Conservation (phyloP, 2,888 invertebrate species). For the Uloborus plumipes region DNA sequence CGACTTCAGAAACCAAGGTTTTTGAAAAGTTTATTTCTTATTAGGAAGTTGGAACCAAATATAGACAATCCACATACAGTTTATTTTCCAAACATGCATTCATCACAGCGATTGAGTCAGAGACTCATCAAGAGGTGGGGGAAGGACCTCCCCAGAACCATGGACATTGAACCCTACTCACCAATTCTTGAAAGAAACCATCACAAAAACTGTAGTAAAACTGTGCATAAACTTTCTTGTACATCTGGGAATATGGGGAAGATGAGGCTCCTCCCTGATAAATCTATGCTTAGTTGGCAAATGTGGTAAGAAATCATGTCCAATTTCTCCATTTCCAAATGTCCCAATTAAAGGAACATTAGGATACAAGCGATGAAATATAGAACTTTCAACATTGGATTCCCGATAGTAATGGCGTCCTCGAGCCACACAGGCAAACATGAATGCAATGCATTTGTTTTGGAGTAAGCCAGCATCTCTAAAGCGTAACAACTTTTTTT, state of each 20-base stretch:
- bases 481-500: slow-evolving; percentile 64
- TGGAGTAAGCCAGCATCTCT: slow-evolving; percentile 65
- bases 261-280: too few species aligned
- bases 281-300: neutral
- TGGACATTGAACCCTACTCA: too few species aligned
- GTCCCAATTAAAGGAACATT: slow-evolving; percentile 73
- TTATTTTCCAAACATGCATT: too few species aligned
- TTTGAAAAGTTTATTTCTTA: too few species aligned
- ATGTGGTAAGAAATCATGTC: slow-evolving; percentile 68
- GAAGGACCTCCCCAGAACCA: too few species aligned
- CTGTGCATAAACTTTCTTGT: slow-evolving; percentile 17
- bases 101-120: too few species aligned
- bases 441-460: slow-evolving; percentile 70
- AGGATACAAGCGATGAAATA: slow-evolving; percentile 72
- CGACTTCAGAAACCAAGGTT: too few species aligned
- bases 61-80: too few species aligned
- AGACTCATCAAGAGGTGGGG: too few species aligned
- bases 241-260: too few species aligned
- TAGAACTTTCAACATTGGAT: slow-evolving; percentile 71
- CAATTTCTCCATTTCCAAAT: slow-evolving; percentile 74
- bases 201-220: slow-evolving; percentile 49
- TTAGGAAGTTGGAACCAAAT: too few species aligned
- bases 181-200: slow-evolving; percentile 21
- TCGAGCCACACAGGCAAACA: slow-evolving; percentile 73
- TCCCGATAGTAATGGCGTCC: slow-evolving; percentile 69